Conservation (phyloP, 2,888 invertebrate genomes). For the Trimorus sp. region DNA sequence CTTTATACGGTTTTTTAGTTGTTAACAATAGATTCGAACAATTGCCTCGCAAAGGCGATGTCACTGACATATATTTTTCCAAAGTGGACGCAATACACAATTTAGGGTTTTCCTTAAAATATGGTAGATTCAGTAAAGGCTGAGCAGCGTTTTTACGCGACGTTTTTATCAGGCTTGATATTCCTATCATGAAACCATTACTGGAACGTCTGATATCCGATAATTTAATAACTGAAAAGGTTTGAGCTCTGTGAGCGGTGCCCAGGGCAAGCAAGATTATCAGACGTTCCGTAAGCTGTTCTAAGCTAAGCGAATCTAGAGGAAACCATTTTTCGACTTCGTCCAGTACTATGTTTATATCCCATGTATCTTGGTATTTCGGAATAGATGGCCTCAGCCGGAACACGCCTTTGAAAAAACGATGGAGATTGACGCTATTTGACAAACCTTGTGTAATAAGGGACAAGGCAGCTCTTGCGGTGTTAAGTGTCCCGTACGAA, state of each 20-base stretch:
- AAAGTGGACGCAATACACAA: slow-evolving; percentile 7
- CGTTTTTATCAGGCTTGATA: slow-evolving; percentile 1
- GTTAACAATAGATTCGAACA: neutral
- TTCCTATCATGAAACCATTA: neutral
- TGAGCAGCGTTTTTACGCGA: neutral
- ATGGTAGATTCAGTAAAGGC: neutral
- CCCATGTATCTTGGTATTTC: slow-evolving; percentile 49
- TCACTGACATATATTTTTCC: neutral
- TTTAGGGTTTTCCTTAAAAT: neutral
- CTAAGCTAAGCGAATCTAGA: neutral
- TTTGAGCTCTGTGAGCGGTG: slow-evolving; percentile 16
- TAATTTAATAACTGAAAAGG: slow-evolving; percentile 7
- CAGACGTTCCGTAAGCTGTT: neutral
- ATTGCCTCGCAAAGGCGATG: neutral
- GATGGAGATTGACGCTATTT: slow-evolving; percentile 14
- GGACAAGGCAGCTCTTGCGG: slow-evolving; percentile 52
- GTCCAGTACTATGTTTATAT: slow-evolving; percentile 36
- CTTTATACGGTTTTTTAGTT: slow-evolving; percentile 5
- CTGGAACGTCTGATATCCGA: slow-evolving; percentile 2
- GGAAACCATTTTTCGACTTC: slow-evolving; percentile 30
- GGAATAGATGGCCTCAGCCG: slow-evolving; percentile 28
- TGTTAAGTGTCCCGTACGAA: slow-evolving; percentile 45
- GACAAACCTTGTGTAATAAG: neutral
- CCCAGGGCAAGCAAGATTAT: slow-evolving; percentile 22
- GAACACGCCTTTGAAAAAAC: slow-evolving; percentile 44